Evolutionary conservation across 1,140 invertebrate genomes (phyloP).

Genomic region (Caenorhabditis remanei): DNA sequence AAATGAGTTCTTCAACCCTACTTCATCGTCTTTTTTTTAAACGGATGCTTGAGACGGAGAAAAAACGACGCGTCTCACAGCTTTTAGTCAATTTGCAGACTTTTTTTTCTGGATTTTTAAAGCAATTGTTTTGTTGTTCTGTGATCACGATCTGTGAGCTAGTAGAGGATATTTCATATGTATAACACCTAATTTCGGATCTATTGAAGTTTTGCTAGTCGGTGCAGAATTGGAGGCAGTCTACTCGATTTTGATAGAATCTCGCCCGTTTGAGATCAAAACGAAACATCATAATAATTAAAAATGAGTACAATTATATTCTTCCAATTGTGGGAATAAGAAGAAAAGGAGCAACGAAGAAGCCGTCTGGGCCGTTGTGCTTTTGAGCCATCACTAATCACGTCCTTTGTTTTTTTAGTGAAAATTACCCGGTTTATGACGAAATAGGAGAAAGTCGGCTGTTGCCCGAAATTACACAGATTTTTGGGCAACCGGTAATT

Average conservation of each 20-base stretch:
- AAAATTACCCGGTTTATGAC: slow-evolving; percentile 12
- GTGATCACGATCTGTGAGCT: not conserved
- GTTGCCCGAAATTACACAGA: not conserved
- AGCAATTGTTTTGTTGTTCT: not conserved
- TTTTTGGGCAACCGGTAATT: not conserved
- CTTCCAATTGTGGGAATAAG: not conserved
- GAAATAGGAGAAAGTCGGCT: not conserved
- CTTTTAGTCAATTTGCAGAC: not conserved
- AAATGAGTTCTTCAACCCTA: not conserved
- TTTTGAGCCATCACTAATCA: not conserved
- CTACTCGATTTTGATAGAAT: no score
- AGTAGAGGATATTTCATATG: not conserved
- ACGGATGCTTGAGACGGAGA: not conserved
- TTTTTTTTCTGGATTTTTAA: slow-evolving; percentile 11
- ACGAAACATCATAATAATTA: not conserved
- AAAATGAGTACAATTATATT: not conserved
- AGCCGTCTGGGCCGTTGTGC: not conserved
- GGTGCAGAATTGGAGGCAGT: not conserved
- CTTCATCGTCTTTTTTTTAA: not conserved
- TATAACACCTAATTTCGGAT: not conserved
- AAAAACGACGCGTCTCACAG: not conserved
- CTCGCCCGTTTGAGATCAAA: not conserved
- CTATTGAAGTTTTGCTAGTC: not conserved
- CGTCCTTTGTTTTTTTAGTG: not conserved
- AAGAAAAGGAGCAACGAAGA: not conserved